Conservation (phyloP, 2,113 vertebrate species). For the Micromys minutus region DNA sequence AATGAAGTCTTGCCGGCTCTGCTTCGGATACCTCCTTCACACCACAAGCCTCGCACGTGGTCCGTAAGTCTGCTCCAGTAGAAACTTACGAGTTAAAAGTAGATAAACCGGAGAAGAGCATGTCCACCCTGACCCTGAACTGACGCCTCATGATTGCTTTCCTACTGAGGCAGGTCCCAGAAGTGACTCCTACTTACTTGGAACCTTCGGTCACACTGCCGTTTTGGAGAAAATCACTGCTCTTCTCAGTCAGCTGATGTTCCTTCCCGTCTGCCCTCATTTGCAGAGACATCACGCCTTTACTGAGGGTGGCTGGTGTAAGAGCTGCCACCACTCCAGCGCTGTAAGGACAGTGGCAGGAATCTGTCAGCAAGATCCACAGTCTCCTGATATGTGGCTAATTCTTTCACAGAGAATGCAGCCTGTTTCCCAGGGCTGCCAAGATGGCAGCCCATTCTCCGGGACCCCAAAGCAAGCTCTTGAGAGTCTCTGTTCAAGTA, state of each 20-base stretch:
- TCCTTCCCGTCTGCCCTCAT: background rate
- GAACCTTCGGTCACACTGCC: fast-evolving
- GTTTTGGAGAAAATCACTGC: background rate
- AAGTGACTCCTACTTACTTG: background rate
- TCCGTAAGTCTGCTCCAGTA: background rate
- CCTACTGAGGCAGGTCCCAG: background rate
- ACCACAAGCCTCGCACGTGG: background rate
- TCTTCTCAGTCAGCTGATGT: background rate
- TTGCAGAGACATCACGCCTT: background rate
- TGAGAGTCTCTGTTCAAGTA: background rate
- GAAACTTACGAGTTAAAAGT: background rate
- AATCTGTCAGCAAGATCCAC: background rate
- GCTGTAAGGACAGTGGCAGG: background rate
- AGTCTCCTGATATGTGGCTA: fast-evolving
- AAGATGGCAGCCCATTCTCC: background rate
- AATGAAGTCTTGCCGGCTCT: background rate
- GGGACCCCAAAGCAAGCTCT: background rate
- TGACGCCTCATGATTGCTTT: background rate
- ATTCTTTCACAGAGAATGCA: background rate
- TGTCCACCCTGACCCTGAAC: background rate
- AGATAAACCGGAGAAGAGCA: background rate
- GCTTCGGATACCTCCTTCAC: background rate
- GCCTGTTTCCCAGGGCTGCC: background rate
- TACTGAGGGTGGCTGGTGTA: background rate
- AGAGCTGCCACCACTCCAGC: background rate